A percentile compares a stretch with the other conserved stretches of the same genome.
These are phyloP conservation scores for Leptinotarsa rubiginosa DNA, from an alignment of 2,888 invertebrate species.

Conservation along the genomic window DNA sequence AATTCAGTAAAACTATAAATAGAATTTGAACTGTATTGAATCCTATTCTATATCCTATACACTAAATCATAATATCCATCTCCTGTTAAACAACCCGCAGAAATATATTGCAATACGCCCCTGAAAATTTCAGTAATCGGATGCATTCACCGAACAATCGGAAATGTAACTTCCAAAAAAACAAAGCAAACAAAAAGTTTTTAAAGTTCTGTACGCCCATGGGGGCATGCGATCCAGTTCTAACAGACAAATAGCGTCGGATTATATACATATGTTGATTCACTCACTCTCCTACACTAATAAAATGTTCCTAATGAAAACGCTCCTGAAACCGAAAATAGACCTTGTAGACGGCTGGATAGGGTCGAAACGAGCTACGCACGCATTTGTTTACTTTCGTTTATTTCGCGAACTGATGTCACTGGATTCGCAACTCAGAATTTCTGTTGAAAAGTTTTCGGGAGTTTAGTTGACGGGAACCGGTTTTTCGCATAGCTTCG, in stretches of 20 bases:
- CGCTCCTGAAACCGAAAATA: slow-evolving; percentile 40
- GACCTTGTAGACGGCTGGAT: slow-evolving; percentile 45
- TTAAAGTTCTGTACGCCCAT: slow-evolving; percentile 25
- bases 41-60: too few species aligned
- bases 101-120: not conserved
- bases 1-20: too few species aligned
- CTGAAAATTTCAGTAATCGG: not conserved
- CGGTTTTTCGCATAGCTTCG: slow-evolving; percentile 24
- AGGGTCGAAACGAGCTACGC: slow-evolving; percentile 34
- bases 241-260: slow-evolving; percentile 39
- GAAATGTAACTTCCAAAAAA: not conserved
- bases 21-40: too few species aligned
- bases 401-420: slow-evolving; percentile 60
- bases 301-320: slow-evolving; percentile 51
- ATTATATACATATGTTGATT: slow-evolving; percentile 54
- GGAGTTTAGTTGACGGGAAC: slow-evolving; percentile 18
- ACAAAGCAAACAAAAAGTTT: slow-evolving; percentile 3
- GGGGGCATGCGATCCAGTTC: slow-evolving; percentile 34
- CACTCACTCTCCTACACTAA: slow-evolving; percentile 58
- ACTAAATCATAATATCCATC: too few species aligned
- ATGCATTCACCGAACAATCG: not conserved
- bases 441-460: slow-evolving; percentile 24
- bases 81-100: too few species aligned
- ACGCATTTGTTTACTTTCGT: slow-evolving; percentile 54
- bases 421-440: slow-evolving; percentile 42